These are phyloP conservation scores for Siderastrea siderea DNA, from an alignment of 92 coral and sea anemone genomes.

Conservation along the genomic window DNA sequence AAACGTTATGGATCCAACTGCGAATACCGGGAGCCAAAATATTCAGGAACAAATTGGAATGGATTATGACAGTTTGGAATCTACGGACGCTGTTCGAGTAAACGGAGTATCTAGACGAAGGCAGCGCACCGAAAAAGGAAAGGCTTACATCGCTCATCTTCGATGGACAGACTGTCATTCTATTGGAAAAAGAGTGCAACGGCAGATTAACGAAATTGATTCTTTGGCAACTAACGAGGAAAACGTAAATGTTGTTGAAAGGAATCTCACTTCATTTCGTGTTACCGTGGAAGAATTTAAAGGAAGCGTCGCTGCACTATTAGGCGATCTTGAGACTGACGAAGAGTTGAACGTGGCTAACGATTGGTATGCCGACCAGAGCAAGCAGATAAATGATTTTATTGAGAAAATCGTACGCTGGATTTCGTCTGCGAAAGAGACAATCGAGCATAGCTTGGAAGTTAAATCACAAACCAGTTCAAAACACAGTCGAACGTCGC, in stretches of 20 bases:
- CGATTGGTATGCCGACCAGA: too few species aligned
- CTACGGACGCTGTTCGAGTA: not conserved
- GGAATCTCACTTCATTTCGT: not conserved
- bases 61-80: not conserved
- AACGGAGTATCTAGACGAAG: not conserved
- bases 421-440: too few species aligned
- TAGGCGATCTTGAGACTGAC: not conserved
- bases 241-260: slow-evolving; percentile 4
- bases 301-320: not conserved
- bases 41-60: not conserved
- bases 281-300: slow-evolving; percentile 4
- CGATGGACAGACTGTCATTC: slow-evolving; percentile 6
- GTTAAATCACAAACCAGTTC: too few species aligned
- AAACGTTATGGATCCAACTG: not conserved
- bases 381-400: too few species aligned
- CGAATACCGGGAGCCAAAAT: not conserved
- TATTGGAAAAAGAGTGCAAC: not conserved
- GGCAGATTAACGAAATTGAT: not conserved
- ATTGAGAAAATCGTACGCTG: too few species aligned
- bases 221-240: not conserved
- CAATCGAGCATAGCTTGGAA: too few species aligned
- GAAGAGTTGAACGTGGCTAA: not conserved
- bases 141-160: not conserved
- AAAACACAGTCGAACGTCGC: not conserved
- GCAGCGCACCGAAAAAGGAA: not conserved